phyloP scores from a whole-genome alignment of 2,888 invertebrate genomes.

The Eupithecia dodoneata region DNA sequence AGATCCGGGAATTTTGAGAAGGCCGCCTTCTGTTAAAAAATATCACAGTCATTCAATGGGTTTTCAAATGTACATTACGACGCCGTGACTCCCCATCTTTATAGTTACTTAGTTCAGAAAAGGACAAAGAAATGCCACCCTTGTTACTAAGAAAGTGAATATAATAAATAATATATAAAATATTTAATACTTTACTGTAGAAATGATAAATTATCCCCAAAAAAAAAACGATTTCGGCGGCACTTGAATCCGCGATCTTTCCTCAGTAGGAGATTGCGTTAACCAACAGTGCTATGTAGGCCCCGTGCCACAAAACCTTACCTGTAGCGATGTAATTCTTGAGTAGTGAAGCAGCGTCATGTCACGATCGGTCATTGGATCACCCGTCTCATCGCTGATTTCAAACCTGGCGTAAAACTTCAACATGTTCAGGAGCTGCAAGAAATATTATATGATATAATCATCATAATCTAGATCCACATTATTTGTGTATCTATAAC shows the following conservation, averaged over 20 bases:
- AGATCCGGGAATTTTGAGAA: constrained; percentile 96
- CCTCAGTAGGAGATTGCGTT: too few relatives aligned
- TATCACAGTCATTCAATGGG: too few relatives aligned
- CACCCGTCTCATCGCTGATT: constrained; percentile 98
- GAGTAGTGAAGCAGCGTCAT: constrained; percentile 97
- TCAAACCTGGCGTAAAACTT: constrained; percentile 99
- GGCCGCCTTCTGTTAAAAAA: constrained; percentile 89
- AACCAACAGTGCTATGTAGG: too few relatives aligned
- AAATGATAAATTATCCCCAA: too few relatives aligned
- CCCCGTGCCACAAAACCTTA: background rate
- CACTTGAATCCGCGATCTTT: too few relatives aligned
- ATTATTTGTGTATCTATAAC: background rate
- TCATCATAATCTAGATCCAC: background rate
- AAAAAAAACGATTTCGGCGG: too few relatives aligned
- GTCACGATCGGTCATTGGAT: constrained; percentile 96
- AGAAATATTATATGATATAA: constrained; percentile 49
- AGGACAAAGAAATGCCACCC: background rate
- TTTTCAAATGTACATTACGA: too few relatives aligned
- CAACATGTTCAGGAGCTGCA: constrained; percentile 95
- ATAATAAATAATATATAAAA: background rate
- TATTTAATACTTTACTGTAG: background rate
- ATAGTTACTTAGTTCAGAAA: background rate
- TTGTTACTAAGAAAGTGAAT: background rate
- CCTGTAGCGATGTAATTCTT: constrained; percentile 93
- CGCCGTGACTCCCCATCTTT: too few relatives aligned